Percentiles rank a stretch among this genome's conserved stretches.
Conservation (phyloP, 1,140 invertebrate genomes). For the Ceratoteleas bidentatus region DNA sequence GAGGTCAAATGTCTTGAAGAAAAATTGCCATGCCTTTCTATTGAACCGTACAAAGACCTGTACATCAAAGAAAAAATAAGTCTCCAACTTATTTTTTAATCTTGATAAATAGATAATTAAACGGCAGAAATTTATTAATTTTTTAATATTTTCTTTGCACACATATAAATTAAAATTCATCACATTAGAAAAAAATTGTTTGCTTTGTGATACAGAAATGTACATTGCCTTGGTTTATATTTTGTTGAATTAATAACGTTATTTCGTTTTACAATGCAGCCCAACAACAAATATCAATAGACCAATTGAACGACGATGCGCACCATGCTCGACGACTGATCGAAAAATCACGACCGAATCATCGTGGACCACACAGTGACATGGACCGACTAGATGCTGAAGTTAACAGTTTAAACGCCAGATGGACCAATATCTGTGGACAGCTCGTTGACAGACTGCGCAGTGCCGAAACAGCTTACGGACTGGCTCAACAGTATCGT, state of each 20-base stretch:
- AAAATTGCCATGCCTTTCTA: too few relatives aligned
- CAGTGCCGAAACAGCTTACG: constrained; percentile 92
- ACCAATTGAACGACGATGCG: constrained; percentile 94
- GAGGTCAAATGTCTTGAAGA: too few relatives aligned
- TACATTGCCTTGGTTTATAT: too few relatives aligned
- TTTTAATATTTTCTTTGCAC: too few relatives aligned
- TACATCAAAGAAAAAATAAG: too few relatives aligned
- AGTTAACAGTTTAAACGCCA: constrained; percentile 90
- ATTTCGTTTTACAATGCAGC: constrained; percentile 63
- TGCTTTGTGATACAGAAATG: too few relatives aligned
- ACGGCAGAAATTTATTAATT: too few relatives aligned
- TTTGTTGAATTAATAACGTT: neutral
- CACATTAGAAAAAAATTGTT: too few relatives aligned
- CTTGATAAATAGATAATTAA: too few relatives aligned
- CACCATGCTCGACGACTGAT: constrained; percentile 92
- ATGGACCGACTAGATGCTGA: constrained; percentile 97
- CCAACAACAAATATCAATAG: constrained; percentile 92
- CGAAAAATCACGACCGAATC: constrained; percentile 89
- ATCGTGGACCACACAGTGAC: constrained; percentile 88
- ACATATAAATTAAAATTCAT: too few relatives aligned
- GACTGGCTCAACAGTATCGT: constrained; percentile 92
- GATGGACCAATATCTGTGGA: constrained; percentile 95
- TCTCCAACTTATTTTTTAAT: too few relatives aligned
- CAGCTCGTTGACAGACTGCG: constrained; percentile 95
- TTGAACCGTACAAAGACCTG: too few relatives aligned